Conservation (phyloP, 2,888 invertebrate species). For the Malthinus flaveolus region DNA sequence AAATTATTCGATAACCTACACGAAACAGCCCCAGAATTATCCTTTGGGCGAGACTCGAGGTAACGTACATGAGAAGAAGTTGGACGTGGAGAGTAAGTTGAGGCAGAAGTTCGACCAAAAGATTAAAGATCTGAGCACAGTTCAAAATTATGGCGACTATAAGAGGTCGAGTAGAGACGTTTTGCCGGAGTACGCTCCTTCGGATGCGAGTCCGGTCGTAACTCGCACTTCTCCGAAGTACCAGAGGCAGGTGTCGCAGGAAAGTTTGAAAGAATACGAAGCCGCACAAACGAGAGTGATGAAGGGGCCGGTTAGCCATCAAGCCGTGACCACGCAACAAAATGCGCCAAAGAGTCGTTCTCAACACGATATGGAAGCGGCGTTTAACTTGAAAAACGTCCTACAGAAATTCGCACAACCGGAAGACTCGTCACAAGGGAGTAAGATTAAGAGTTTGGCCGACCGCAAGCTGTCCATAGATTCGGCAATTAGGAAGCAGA, state of each 20-base stretch:
- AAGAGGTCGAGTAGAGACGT: too few relatives aligned
- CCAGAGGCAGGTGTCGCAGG: conserved; percentile 45
- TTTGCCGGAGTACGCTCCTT: too few relatives aligned
- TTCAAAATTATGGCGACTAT: too few relatives aligned
- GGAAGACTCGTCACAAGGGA: conserved; percentile 36
- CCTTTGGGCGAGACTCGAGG: background rate
- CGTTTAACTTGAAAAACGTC: conserved; percentile 58
- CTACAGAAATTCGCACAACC: conserved; percentile 57
- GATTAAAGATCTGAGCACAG: too few relatives aligned
- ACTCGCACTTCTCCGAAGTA: conserved; percentile 20
- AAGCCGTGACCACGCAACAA: conserved; percentile 65
- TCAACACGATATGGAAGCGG: conserved; percentile 60
- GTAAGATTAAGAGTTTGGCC: conserved; percentile 1
- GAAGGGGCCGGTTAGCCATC: conserved; percentile 73
- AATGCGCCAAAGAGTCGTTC: conserved; percentile 61
- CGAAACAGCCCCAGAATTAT: conserved; percentile 8
- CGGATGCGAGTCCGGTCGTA: background rate
- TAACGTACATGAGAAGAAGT: conserved; percentile 4
- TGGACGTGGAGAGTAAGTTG: background rate
- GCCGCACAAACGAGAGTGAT: conserved; percentile 73
- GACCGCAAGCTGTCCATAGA: conserved; percentile 22
- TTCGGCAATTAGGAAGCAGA: conserved; percentile 8
- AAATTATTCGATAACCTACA: conserved; percentile 9
- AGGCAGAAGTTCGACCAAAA: background rate
- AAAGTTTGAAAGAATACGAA: conserved; percentile 56